These are phyloP conservation scores for Nymphalis io DNA, from an alignment of 1,140 invertebrate genomes.

Conservation along the genomic window DNA sequence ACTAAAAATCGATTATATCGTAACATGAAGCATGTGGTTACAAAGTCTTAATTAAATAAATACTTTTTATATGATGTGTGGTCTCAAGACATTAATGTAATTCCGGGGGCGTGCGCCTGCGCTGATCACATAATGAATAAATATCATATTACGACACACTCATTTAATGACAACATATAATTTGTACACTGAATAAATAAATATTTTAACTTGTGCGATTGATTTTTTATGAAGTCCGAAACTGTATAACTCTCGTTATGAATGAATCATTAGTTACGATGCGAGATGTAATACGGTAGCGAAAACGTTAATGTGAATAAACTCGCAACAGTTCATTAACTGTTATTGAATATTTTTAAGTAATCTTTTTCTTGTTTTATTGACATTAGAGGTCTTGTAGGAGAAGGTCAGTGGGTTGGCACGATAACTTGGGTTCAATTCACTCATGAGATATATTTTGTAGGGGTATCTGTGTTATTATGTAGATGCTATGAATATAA, in stretches of 20 bases:
- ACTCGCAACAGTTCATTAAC: neutral
- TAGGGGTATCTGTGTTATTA: too few relatives aligned
- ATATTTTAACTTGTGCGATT: slow-evolving; percentile 35
- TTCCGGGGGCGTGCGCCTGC: slow-evolving; percentile 33
- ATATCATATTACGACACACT: slow-evolving; percentile 37
- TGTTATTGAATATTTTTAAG: too few relatives aligned
- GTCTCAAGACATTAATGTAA: slow-evolving; percentile 22
- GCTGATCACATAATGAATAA: slow-evolving; percentile 35
- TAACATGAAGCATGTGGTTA: too few relatives aligned
- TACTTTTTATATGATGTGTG: slow-evolving; percentile 21
- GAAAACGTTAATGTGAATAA: neutral
- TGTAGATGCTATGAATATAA: too few relatives aligned
- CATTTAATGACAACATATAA: slow-evolving; percentile 43
- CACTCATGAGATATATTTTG: too few relatives aligned
- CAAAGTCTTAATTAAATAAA: neutral
- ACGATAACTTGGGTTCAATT: too few relatives aligned
- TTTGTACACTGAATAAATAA: slow-evolving; percentile 40
- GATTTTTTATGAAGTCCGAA: slow-evolving; percentile 15
- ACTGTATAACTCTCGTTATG: slow-evolving; percentile 13
- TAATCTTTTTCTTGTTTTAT: too few relatives aligned
- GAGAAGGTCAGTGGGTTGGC: too few relatives aligned
- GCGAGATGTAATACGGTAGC: neutral
- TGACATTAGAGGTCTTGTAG: too few relatives aligned
- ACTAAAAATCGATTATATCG: too few relatives aligned
- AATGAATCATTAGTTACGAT: neutral